Evolutionary conservation across 2,113 vertebrate species (phyloP), one percentile per base, ranked within the genome.

Genomic region (Ondatra zibethicus): DNA sequence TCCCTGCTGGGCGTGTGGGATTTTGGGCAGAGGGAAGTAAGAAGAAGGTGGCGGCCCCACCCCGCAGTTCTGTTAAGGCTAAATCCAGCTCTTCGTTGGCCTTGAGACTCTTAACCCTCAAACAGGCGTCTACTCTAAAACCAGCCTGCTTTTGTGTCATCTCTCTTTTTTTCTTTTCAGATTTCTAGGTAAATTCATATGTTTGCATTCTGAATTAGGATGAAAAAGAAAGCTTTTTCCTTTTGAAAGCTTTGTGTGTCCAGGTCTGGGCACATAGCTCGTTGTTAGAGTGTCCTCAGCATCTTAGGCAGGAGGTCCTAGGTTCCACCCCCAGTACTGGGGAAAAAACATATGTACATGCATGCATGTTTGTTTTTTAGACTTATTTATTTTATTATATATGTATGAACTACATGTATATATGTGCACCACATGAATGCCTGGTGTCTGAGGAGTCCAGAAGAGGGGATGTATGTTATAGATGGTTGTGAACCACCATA

Each of bases 1-100:
- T 92, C 85, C 96, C 33, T 96, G 81, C 91, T 78, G 96, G 88
- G 36, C 93, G 66, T 96, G 23, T 82, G 97, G 93, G 90, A 86
- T 77, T 63, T 42, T 42, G 58, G 87, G 81, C 31, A 39, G 52
- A 66, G 58, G 86, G 65, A 92, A 78, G 88, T 70, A 92, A 94
- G 81, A 95, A 81, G 93, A 29, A 88, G 89, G 89, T 92, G 95
- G 89, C 66, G 72, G 52, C 94, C 86, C 89, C 73, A 36, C 33
- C 65, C 31, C 90, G 47, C 47, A 8, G 66, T 55, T 93, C 75
- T 45, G 73, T 93, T 63, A 68, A 68, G 80, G 90, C 96, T 82
- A 76, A 61, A 76, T 92, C 25, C 91, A 72, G 94, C 93, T 88
- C 76, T 93, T 91, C 63, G 9, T 36, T 0, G 4, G 50, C 29